Evolutionary conservation across 2,797 vertebrate genomes (phyloP), one percentile per base, ranked within the genome.

Genomic region (Danio kyathit): DNA sequence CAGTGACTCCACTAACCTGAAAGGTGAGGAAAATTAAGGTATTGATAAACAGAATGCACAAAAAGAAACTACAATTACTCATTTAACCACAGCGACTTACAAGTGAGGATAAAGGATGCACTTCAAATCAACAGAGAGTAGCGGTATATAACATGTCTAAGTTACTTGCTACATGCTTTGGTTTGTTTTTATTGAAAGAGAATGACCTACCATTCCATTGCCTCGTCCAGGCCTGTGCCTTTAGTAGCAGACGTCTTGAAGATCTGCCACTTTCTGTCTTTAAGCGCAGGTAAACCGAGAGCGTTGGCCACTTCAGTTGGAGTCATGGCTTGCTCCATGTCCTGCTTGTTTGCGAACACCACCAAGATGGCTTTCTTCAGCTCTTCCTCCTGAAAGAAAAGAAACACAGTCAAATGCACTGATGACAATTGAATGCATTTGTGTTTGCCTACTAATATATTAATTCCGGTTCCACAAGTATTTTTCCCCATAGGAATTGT

Each of bases 241-340:
- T 99, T 99, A 76, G 95, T 96, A 81, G 98, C 98, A 0, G 97
- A 99, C 1, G 98, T 99, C 92, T 97, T 99, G 91, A 99, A 99
- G 88, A 99, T 99, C 90, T 99, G 98, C 98, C 98, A 99, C 84
- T 98, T 99, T 46, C 97, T 94, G 91, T 99, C 97, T 89, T 99
- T 99, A 83, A 99, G 89, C 29, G 96, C 97, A 0, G 98, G 95
- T 64, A 99, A 93, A 19, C 98, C 98, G 1, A 99, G 94, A 0
- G 97, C 89, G 0, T 96, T 99, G 38, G 98, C 98, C 89, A 99
- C 97, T 90, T 99, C 98, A 1, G 97, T 94, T 51, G 97, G 97
- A 0, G 97, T 97, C 97, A 99, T 99, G 1, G 98, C 97, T 90
- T 98, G 97, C 75, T 98, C 97, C 98, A 99, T 99, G 87, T 99